Evolutionary conservation across 2,888 invertebrate genomes (phyloP).

Genomic region (Harpalus rubripes): DNA sequence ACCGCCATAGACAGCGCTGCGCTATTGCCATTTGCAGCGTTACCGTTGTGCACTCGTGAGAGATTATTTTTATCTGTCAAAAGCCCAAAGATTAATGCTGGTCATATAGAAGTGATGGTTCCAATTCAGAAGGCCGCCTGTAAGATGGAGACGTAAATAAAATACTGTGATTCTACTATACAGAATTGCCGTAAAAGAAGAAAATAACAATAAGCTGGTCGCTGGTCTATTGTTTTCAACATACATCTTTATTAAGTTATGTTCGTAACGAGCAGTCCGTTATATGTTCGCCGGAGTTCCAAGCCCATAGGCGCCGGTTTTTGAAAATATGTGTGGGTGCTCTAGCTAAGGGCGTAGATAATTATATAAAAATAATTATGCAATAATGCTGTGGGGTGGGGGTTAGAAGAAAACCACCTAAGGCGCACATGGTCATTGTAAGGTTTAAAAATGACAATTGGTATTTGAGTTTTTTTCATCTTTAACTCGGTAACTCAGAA

Average conservation of each 20-base stretch:
- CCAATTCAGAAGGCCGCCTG: conserved; percentile 22
- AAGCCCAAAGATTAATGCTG: conserved; percentile 55
- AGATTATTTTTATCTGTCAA: conserved; percentile 58
- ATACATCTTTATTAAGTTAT: conserved; percentile 47
- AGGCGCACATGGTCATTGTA: too few species aligned
- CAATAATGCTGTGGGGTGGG: too few species aligned
- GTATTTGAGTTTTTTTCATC: too few species aligned
- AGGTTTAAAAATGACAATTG: too few species aligned
- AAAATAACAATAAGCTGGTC: conserved; percentile 34
- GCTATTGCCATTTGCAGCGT: conserved; percentile 1
- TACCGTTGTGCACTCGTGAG: background rate
- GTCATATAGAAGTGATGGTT: conserved; percentile 35
- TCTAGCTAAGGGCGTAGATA: too few species aligned
- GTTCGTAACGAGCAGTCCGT: too few species aligned
- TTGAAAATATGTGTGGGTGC: too few species aligned
- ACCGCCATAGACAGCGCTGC: conserved; percentile 16
- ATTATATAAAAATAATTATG: too few species aligned
- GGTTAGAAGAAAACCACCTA: too few species aligned
- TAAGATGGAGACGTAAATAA: conserved; percentile 24
- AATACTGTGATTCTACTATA: conserved; percentile 25
- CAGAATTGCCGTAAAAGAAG: conserved; percentile 38
- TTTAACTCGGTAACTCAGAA: too few species aligned
- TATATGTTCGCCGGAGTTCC: background rate
- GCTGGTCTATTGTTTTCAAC: conserved; percentile 20
- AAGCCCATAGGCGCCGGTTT: too few species aligned